phyloP scores from a whole-genome alignment of 2,797 vertebrate species.

The Sebastes umbrosus region DNA sequence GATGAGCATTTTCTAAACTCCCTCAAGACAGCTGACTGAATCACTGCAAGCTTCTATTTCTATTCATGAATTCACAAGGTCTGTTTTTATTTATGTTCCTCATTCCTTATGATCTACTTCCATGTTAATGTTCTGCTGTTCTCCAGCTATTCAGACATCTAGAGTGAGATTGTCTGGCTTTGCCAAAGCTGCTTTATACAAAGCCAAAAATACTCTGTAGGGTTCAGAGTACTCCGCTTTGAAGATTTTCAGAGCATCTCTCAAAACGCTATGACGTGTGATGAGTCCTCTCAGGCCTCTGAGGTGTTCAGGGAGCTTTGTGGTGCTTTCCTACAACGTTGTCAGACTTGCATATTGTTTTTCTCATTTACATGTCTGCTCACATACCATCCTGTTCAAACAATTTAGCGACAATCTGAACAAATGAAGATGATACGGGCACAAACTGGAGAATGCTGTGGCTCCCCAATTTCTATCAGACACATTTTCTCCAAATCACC shows the following conservation, averaged over 20 bases:
- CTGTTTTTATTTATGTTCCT: neutral
- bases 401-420: neutral
- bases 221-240: conserved; percentile 19
- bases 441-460: neutral
- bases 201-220: conserved; percentile 4
- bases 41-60: conserved; percentile 2
- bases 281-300: conserved; percentile 19
- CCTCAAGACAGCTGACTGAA: neutral
- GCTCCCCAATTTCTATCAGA: neutral
- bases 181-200: neutral
- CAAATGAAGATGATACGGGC: neutral
- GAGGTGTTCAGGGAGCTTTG: conserved; percentile 11
- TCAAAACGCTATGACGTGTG: conserved; percentile 5
- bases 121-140: neutral
- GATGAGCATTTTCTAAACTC: conserved; percentile 4
- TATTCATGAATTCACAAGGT: conserved; percentile 9
- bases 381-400: neutral
- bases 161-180: neutral
- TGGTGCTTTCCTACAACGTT: neutral
- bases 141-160: neutral
- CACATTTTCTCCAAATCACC: neutral
- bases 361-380: neutral
- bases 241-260: conserved; percentile 27
- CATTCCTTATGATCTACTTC: neutral
- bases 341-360: neutral